Evolutionary conservation across 2,888 invertebrate genomes (phyloP), one percentile per base, ranked within the genome.

Genomic region (Orthonevra nobilis): DNA sequence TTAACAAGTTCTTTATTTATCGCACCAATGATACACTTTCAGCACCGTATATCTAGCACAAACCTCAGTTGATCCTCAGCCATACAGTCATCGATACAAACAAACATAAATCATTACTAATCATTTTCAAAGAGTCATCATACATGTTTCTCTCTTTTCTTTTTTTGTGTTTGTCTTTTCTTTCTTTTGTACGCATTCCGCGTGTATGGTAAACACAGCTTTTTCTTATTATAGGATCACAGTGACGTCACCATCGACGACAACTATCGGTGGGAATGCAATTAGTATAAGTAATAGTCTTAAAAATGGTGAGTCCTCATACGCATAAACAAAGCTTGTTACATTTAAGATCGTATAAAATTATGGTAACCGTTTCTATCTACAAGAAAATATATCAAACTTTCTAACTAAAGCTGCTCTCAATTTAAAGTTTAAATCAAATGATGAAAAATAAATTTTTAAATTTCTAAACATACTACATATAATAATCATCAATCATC

Each of bases 171-270:
- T 34, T 14, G 46, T 58, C 50, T 68, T 30, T 54, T 64, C 42
- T 73, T 44, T 70, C 26, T 15, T 60, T 68, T 66, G 68, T 84
- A 85, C 81, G 81, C 83, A 81, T 82, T 81, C 81, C 46, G 44
- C 83, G 83, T 83, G 85, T 82, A 84, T 85, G 84, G 69, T 85
- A 85, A 86, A 85, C 82, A 85, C 85, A 87, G 86, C 85, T 86
- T 87, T 86, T 86, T 89, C 86, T 86, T 87, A 84, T 88, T 88
- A 82, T 87, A 89, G 89, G 85, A 86, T 89, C 83, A 89, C 85
- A 83, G 83, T 89, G 84, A 88, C 88, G 83, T 89, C 89, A 84
- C 86, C 87, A 81, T 87, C 89, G 82, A 86, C 86, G 82, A 85
- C 87, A 82, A 84, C 87, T 83, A 83, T 86, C 82, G 84, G 85